phyloP scores from a whole-genome alignment of 2,888 invertebrate genomes.

The Amphipyra berbera region DNA sequence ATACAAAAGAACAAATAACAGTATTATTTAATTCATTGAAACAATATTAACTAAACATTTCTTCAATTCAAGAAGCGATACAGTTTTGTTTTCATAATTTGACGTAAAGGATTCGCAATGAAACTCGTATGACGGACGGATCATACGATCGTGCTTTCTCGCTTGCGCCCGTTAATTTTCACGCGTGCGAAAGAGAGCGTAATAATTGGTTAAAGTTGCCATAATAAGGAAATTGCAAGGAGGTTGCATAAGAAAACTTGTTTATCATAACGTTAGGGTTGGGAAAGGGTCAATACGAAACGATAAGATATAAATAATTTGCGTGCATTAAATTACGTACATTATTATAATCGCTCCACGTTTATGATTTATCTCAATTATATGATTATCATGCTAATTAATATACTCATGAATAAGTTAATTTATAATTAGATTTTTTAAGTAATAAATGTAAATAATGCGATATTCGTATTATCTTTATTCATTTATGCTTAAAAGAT shows the following conservation, averaged over 20 bases:
- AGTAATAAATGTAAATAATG: slow-evolving; percentile 3
- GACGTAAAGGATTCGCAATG: slow-evolving; percentile 73
- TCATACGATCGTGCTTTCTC: slow-evolving; percentile 83
- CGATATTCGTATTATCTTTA: neutral
- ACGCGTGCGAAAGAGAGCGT: slow-evolving; percentile 64
- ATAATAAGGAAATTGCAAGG: slow-evolving; percentile 61
- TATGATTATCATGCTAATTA: slow-evolving; percentile 19
- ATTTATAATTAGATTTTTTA: slow-evolving; percentile 10
- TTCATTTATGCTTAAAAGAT: neutral
- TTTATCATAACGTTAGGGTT: slow-evolving; percentile 59
- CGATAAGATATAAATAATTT: slow-evolving; percentile 54
- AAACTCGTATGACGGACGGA: slow-evolving; percentile 77
- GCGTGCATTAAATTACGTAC: slow-evolving; percentile 26
- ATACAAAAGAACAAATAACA: slow-evolving; percentile 60
- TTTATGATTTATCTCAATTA: slow-evolving; percentile 10
- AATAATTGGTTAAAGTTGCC: slow-evolving; percentile 65
- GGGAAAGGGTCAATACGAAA: slow-evolving; percentile 61
- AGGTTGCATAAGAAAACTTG: slow-evolving; percentile 58
- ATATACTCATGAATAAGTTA: slow-evolving; percentile 10
- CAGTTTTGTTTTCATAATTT: slow-evolving; percentile 78
- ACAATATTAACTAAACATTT: slow-evolving; percentile 69
- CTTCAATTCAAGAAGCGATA: slow-evolving; percentile 62
- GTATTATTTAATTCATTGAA: slow-evolving; percentile 51
- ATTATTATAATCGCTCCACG: slow-evolving; percentile 9
- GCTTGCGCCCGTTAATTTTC: slow-evolving; percentile 55